Evolutionary conservation across 2,888 invertebrate species (phyloP), one percentile per base, ranked within the genome.

Genomic region (Biston betularia): DNA sequence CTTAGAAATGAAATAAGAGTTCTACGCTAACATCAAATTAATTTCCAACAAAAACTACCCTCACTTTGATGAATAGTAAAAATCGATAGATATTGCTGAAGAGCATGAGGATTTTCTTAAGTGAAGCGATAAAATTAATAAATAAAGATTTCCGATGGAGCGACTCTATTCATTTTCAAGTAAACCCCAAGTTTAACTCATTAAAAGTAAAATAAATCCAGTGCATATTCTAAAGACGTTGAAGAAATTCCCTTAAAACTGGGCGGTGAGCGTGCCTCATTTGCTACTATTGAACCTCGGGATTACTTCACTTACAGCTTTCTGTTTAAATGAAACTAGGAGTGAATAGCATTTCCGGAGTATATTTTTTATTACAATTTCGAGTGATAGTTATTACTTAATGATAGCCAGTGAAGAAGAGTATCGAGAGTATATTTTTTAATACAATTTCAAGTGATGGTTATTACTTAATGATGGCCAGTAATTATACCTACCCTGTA

Each of bases 151-250:
- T 76, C 75, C 79, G 74, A 77, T 79, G 74, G 77, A 72, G 77
- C 79, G 75, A 82, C 83, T 86, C 85, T 79, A 88, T 91, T 90
- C 85, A 89, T 89, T 84, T 87, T 84, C 88, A 88, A 89, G 89
- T 88, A 90, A 91, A 88, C 86, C 89, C 82, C 87, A 86, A 90
- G 85, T 89, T 88, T 84, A 88, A 92, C 91, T 93, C 92, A 93
- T 93, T 93, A 93, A 93, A 93, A 92, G 89, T 90, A 91, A 93
- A 92, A 89, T 90, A 91, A 92, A 93, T 92, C 91, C 88, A 83
- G 85, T 86, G 92, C 89, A 89, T 89, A 92, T 92, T 92, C 89
- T 86, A 90, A 90, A 92, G 93, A 90, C 89, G 89, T 76, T 88
- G 90, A 90, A 90, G 89, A 89, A 83, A 85, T 85, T 88, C 87